Conservation (phyloP, 2,888 invertebrate genomes). For the Thecocarcelia acutangulata region DNA sequence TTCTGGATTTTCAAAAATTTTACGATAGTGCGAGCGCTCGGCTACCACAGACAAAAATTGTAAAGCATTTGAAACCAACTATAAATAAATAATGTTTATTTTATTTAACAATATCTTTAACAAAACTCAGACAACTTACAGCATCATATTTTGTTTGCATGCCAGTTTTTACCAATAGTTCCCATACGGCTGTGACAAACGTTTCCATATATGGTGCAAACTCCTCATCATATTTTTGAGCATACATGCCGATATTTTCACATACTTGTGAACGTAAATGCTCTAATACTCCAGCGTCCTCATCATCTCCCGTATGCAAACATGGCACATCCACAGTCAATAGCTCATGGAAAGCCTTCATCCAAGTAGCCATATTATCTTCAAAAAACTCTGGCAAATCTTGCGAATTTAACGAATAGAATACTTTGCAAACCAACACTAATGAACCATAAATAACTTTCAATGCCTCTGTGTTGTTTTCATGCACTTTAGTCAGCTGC, state of each 20-base stretch:
- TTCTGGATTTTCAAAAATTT: slow-evolving; percentile 92
- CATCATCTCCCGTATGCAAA: slow-evolving; percentile 90
- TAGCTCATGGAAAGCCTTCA: slow-evolving; percentile 93
- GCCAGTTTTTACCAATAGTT: slow-evolving; percentile 91
- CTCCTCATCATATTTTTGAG: slow-evolving; percentile 99
- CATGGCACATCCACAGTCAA: slow-evolving; percentile 89
- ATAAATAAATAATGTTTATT: slow-evolving; percentile 72
- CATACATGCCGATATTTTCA: slow-evolving; percentile 96
- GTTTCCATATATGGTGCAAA: slow-evolving; percentile 93
- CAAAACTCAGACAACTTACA: slow-evolving; percentile 83
- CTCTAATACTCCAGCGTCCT: slow-evolving; percentile 94
- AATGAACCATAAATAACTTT: slow-evolving; percentile 94
- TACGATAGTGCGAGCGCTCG: slow-evolving; percentile 92
- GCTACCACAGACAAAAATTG: slow-evolving; percentile 97
- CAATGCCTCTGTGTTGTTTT: slow-evolving; percentile 89
- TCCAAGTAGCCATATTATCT: slow-evolving; percentile 98
- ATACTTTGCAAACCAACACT: slow-evolving; percentile 94
- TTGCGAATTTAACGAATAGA: slow-evolving; percentile 98
- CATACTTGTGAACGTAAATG: slow-evolving; percentile 97
- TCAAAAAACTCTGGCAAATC: slow-evolving; percentile 99
- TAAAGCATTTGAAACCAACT: slow-evolving; percentile 97
- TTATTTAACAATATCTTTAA: too few relatives aligned
- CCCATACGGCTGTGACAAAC: slow-evolving; percentile 98
- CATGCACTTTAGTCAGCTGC: slow-evolving; percentile 89
- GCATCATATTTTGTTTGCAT: slow-evolving; percentile 94